Evolutionary conservation across 2,113 vertebrate species (phyloP).

Genomic region (Accipiter virgatus): DNA sequence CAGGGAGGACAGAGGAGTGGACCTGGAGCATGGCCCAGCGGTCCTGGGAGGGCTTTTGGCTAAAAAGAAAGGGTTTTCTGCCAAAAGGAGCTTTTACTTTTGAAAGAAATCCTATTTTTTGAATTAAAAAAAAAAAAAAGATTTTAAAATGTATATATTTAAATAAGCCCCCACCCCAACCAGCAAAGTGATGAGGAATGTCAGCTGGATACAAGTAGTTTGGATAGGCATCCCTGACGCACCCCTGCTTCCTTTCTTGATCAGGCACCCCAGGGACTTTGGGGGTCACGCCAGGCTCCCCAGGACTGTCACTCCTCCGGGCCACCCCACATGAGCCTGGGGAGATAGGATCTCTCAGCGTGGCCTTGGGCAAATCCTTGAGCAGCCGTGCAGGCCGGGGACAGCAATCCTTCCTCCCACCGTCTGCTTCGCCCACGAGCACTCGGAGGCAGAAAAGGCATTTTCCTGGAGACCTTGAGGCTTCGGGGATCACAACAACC

Average conservation of each 20-base stretch:
- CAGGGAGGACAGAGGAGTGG: not conserved
- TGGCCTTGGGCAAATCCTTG: not conserved
- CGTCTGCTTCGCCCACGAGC: fast-evolving
- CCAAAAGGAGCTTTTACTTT: not conserved
- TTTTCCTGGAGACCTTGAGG: not conserved
- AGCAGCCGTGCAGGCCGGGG: not conserved
- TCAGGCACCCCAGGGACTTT: not conserved
- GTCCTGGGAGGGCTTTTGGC: not conserved
- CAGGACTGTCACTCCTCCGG: not conserved
- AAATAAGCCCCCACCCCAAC: not conserved
- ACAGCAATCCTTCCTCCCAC: not conserved
- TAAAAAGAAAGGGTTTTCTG: not conserved
- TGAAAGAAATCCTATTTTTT: not conserved
- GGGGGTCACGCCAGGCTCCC: not conserved
- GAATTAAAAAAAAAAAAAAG: no score
- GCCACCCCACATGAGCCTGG: not conserved
- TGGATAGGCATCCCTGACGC: not conserved
- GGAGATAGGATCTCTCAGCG: not conserved
- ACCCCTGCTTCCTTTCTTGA: not conserved
- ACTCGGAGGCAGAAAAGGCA: not conserved
- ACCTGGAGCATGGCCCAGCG: not conserved
- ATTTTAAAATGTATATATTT: not conserved
- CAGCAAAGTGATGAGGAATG: not conserved
- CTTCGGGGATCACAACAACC: not conserved
- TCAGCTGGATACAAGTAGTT: not conserved